Base-by-base conservation (phyloP, 2,888 invertebrate genomes). In the Chironomus tentans region DNA sequence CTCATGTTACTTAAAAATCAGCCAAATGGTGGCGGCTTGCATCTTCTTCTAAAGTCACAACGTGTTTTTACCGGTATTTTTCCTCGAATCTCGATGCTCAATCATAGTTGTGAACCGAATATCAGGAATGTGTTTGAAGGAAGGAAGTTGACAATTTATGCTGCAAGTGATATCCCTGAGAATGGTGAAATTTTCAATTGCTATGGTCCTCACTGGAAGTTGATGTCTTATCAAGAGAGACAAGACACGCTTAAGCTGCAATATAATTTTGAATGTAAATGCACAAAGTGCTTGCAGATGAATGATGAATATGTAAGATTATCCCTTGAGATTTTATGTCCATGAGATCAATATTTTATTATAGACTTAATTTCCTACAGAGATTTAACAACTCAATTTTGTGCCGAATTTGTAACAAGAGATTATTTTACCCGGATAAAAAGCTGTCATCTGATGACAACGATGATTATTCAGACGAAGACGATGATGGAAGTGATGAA, bases 31-130 rank as follows among this genome's bases (percentile, higher is more conserved):
- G 82, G 82, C 0, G 78, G 47, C 50, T 77, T 82, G 71, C 82
- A 81, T 70, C 78, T 77, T 73, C 80, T 81, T 3, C 76, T 78
- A 2, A 28, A 80, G 2, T 84, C 85, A 78, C 79, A 85, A 73
- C 82, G 87, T 61, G 83, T 87, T 69, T 95, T 93, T 0, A 91
- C 94, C 2, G 95, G 91, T 0, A 92, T 96, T 80, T 95, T 92
- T 82, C 93, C 95, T 0, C 90, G 93, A 1, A 89, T 93, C 0
- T 93, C 94, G 80, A 89, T 96, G 85, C 92, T 96, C 89, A 98
- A 97, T 83, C 97, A 98, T 84, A 92, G 95, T 0, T 97, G 97
- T 82, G 90, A 92, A 78, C 91, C 94, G 5, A 92, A 91, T 80
- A 91, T 95, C 77, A 88, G 90, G 73, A 90, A 90, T 79, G 89